Conservation (phyloP, 2,888 invertebrate species). For the Anthophora plumipes region DNA sequence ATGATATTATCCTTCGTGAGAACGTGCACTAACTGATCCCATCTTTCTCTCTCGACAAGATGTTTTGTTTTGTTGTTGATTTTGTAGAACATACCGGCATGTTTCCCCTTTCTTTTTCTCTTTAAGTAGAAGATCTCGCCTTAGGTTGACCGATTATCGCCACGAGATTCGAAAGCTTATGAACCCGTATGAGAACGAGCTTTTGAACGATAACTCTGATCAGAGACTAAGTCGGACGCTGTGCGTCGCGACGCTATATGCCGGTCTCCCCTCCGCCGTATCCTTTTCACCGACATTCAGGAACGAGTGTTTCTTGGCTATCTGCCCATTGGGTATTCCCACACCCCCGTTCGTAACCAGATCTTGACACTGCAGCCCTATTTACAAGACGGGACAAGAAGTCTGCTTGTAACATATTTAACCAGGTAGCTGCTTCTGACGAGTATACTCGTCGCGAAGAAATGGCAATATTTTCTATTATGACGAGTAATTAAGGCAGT, state of each 20-base stretch:
- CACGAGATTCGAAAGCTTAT: slow-evolving; percentile 55
- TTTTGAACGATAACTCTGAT: slow-evolving; percentile 79
- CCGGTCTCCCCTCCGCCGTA: slow-evolving; percentile 83
- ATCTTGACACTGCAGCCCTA: slow-evolving; percentile 72
- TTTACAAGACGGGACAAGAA: slow-evolving; percentile 51
- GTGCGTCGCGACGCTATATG: slow-evolving; percentile 86
- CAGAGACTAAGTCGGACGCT: slow-evolving; percentile 81
- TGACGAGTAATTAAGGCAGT: too few species aligned
- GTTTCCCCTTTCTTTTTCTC: slow-evolving; percentile 49
- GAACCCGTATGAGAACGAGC: slow-evolving; percentile 58
- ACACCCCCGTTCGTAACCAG: slow-evolving; percentile 78
- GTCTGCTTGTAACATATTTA: slow-evolving; percentile 25
- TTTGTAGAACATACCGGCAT: slow-evolving; percentile 81
- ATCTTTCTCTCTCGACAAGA: not conserved
- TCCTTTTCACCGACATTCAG: slow-evolving; percentile 68
- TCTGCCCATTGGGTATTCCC: slow-evolving; percentile 81
- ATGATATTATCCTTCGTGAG: not conserved
- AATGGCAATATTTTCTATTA: too few species aligned
- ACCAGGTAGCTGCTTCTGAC: too few species aligned
- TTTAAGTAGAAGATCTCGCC: slow-evolving; percentile 54
- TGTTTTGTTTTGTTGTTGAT: not conserved
- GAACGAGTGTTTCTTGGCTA: slow-evolving; percentile 77
- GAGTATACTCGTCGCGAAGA: too few species aligned
- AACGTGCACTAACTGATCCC: not conserved
- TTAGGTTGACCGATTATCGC: slow-evolving; percentile 32